phyloP scores from a whole-genome alignment of 1,140 invertebrate species.

The Procambarus virginalis region DNA sequence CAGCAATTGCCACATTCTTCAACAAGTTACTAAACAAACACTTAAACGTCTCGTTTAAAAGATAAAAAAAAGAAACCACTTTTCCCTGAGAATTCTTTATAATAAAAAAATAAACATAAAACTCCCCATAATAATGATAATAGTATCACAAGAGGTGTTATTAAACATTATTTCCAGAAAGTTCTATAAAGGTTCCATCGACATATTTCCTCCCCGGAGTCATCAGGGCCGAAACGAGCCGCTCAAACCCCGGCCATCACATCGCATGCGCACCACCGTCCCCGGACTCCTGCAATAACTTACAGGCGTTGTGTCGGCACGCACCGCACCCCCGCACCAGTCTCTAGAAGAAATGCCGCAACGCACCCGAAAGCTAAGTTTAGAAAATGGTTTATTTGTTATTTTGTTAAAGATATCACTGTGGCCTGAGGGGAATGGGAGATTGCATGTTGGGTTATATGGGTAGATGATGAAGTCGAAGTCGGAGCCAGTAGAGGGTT shows the following conservation, averaged over 20 bases:
- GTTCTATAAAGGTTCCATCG: conserved; percentile 32
- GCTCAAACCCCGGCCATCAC: conserved; percentile 42
- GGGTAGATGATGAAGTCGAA: background rate
- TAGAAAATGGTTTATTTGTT: no score
- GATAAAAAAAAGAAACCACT: no score
- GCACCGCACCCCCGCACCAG: background rate
- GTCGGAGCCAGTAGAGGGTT: background rate
- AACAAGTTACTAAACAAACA: no score
- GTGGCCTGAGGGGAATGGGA: no score
- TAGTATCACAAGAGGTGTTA: conserved; percentile 6
- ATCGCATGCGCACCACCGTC: conserved; percentile 42
- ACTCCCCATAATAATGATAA: background rate
- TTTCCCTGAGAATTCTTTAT: no score
- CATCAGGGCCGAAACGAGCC: conserved; percentile 31
- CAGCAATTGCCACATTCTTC: no score
- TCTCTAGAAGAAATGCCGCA: background rate
- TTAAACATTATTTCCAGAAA: conserved; percentile 35
- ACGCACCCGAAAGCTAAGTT: background rate
- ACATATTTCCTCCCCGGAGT: conserved; percentile 39
- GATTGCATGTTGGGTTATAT: background rate
- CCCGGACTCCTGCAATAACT: conserved; percentile 31
- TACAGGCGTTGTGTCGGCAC: background rate
- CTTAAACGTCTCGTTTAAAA: no score
- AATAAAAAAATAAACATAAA: no score
- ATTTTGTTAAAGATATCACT: no score